Percentiles rank a stretch among this genome's conserved stretches.
These are phyloP conservation scores for Echinarachnius parma DNA, from an alignment of 53 echinoderm and acorn worm genomes.

Conservation along the genomic window DNA sequence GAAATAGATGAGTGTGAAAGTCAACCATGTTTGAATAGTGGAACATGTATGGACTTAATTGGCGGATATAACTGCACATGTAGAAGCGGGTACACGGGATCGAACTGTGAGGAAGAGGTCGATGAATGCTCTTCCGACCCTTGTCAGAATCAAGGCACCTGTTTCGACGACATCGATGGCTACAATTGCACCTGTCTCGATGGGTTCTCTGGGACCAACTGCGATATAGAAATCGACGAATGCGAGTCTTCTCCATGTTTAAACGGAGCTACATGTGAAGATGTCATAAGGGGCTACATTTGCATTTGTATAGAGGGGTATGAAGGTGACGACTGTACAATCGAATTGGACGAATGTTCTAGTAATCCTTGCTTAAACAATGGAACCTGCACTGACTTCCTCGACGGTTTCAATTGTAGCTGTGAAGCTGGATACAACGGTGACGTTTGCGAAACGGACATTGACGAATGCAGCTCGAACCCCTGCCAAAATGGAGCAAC, in stretches of 20 bases:
- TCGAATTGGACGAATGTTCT: slow-evolving; percentile 9
- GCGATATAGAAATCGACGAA: slow-evolving; percentile 4
- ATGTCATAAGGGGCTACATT: background rate
- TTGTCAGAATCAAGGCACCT: slow-evolving; percentile 15
- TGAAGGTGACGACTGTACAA: slow-evolving; percentile 9
- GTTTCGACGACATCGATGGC: background rate
- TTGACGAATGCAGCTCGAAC: slow-evolving; percentile 7
- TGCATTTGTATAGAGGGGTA: slow-evolving; percentile 20
- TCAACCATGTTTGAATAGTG: slow-evolving; percentile 39
- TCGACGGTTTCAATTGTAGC: slow-evolving; percentile 5
- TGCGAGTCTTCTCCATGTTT: slow-evolving; percentile 12
- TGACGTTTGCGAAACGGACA: background rate
- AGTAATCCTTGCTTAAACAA: slow-evolving; percentile 28
- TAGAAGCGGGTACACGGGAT: slow-evolving; percentile 1
- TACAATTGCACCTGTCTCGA: slow-evolving; percentile 11
- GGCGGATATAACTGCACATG: background rate
- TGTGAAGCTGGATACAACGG: slow-evolving; percentile 26
- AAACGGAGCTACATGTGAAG: slow-evolving; percentile 10
- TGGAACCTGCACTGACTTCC: background rate
- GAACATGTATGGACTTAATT: slow-evolving; percentile 6
- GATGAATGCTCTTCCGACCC: slow-evolving; percentile 7
- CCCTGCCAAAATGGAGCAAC: slow-evolving; percentile 34
- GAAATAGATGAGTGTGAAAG: slow-evolving; percentile 37
- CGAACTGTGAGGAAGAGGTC: background rate
- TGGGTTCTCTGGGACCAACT: background rate